Percentiles rank a stretch among this genome's conserved stretches.
Conservation (phyloP, 2,797 vertebrate species). For the Amblyopsis hoosieri region DNA sequence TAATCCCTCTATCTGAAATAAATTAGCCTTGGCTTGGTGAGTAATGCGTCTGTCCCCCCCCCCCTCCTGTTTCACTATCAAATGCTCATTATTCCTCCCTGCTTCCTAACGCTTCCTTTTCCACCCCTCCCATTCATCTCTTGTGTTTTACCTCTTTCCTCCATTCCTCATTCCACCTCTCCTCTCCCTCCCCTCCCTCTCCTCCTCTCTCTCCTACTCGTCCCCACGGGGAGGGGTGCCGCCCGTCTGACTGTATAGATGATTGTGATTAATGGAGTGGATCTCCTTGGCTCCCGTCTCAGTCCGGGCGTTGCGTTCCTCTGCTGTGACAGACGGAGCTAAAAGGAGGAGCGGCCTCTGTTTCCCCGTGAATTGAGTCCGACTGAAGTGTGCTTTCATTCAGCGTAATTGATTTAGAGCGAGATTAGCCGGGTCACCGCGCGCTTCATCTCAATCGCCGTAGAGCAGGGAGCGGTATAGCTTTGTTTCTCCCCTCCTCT, state of each 20-base stretch:
- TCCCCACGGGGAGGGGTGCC: slow-evolving; percentile 30
- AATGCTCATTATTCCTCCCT: slow-evolving; percentile 45
- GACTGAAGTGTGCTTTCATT: slow-evolving; percentile 52
- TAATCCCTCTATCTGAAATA: slow-evolving; percentile 33
- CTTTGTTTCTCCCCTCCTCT: too few species aligned
- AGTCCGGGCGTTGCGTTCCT: slow-evolving; percentile 14
- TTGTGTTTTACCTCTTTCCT: slow-evolving; percentile 21
- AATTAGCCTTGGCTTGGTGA: slow-evolving; percentile 53
- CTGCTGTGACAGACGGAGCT: slow-evolving; percentile 15
- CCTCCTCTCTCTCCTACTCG: neutral
- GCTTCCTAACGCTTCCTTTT: slow-evolving; percentile 30
- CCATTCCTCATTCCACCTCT: slow-evolving; percentile 7
- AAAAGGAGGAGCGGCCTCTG: slow-evolving; percentile 32
- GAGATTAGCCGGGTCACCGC: slow-evolving; percentile 31
- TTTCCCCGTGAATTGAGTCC: slow-evolving; percentile 56
- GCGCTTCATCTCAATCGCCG: neutral
- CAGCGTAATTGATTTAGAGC: slow-evolving; percentile 46
- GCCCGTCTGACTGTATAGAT: slow-evolving; percentile 44
- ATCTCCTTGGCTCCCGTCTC: slow-evolving; percentile 40
- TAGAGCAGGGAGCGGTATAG: neutral
- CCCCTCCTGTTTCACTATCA: slow-evolving; percentile 13
- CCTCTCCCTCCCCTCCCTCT: neutral
- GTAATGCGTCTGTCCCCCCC: slow-evolving; percentile 42
- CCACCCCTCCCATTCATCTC: slow-evolving; percentile 39
- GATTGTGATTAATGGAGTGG: slow-evolving; percentile 69